These are phyloP conservation scores for Cynopterus brachyotis DNA, from an alignment of 2,113 vertebrate species.

Conservation along the genomic window DNA sequence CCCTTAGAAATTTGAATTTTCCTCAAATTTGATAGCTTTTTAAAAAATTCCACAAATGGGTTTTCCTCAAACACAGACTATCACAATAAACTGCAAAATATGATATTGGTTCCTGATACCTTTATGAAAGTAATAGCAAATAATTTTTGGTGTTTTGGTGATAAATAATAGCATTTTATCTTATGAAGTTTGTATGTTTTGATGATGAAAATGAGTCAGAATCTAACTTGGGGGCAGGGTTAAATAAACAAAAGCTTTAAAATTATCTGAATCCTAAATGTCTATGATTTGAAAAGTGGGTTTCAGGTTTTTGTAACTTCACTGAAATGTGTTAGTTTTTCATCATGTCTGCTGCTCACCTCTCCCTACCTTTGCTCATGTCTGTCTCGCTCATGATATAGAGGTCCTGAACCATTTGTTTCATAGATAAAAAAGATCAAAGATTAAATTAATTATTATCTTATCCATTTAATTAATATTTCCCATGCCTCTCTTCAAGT, in stretches of 20 bases:
- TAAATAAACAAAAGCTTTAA: not conserved
- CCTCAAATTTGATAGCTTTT: not conserved
- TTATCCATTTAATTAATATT: not conserved
- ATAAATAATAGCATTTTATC: not conserved
- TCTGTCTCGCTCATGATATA: not conserved
- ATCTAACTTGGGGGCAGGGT: not conserved
- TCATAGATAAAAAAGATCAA: not conserved
- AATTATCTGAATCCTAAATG: not conserved
- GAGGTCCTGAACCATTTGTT: not conserved
- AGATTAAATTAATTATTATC: not conserved
- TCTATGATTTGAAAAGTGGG: not conserved
- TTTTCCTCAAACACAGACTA: not conserved
- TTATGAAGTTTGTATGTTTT: not conserved
- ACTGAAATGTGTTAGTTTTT: accelerated
- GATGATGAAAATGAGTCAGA: not conserved
- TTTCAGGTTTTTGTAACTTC: not conserved
- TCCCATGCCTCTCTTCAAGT: not conserved
- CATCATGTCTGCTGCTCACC: too few relatives aligned
- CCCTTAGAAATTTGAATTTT: not conserved
- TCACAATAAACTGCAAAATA: not conserved
- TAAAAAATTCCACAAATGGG: not conserved
- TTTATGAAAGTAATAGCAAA: not conserved
- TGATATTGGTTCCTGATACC: not conserved
- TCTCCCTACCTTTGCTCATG: not conserved
- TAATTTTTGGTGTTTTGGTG: not conserved